Evolutionary conservation across 2,113 vertebrate species (phyloP).

Genomic region (Hypanus sabinus): DNA sequence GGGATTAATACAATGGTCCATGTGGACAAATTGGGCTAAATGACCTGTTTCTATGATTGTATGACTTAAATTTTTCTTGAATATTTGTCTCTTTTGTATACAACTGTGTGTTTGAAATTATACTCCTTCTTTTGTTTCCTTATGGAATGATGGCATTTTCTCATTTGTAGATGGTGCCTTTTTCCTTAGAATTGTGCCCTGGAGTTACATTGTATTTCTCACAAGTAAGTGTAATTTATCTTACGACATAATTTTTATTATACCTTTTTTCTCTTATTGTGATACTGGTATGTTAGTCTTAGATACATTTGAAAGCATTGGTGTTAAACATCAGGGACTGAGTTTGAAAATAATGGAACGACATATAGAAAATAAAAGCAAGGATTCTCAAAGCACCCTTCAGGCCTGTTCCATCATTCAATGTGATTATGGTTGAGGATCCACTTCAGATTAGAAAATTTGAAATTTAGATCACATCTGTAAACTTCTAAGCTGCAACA

Average conservation of each 20-base stretch:
- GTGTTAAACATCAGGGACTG: neutral
- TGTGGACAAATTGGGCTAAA: too few relatives aligned
- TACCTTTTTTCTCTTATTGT: neutral
- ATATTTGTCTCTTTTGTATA: neutral
- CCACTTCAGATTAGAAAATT: neutral
- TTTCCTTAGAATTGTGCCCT: constrained; percentile 75
- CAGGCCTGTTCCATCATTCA: too few relatives aligned
- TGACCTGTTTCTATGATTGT: too few relatives aligned
- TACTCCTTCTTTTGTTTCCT: neutral
- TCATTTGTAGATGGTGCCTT: constrained; percentile 72
- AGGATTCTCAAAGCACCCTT: too few relatives aligned
- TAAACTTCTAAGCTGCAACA: too few relatives aligned
- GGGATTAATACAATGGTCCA: too few relatives aligned
- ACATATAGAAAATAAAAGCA: too few relatives aligned
- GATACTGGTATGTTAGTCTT: neutral
- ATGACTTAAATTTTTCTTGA: neutral
- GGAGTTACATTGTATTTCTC: constrained; percentile 91
- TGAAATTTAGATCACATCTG: neutral
- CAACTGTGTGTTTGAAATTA: neutral
- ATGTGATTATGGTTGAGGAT: too few relatives aligned
- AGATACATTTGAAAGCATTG: neutral
- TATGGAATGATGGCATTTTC: neutral
- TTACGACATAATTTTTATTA: neutral
- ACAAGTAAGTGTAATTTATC: constrained; percentile 70
- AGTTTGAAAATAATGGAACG: neutral